Evolutionary conservation across 2,113 vertebrate species (phyloP).

Genomic region (Sylvia atricapilla): DNA sequence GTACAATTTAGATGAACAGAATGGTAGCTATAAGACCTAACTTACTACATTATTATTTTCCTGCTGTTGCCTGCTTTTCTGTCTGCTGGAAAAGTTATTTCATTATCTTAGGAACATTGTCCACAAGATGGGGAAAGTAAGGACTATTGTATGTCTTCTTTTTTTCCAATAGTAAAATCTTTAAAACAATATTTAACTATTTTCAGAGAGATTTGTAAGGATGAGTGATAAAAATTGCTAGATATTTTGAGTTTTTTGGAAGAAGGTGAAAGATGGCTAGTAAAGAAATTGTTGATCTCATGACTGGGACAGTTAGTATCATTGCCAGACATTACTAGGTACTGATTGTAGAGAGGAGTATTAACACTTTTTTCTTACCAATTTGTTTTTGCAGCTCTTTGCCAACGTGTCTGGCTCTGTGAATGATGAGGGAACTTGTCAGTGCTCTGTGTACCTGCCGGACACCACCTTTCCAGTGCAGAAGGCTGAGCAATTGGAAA

Average conservation of each 20-base stretch:
- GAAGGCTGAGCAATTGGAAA: constrained; percentile 70
- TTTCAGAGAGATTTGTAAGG: neutral
- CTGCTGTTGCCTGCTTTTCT: neutral
- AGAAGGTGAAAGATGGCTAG: neutral
- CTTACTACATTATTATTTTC: neutral
- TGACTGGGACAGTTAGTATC: neutral
- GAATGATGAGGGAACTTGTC: constrained; percentile 61
- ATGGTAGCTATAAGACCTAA: neutral
- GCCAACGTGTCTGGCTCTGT: constrained; percentile 60
- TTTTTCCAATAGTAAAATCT: neutral
- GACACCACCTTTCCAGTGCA: constrained; percentile 72
- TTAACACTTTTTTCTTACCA: neutral
- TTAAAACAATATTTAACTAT: neutral
- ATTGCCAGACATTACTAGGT: neutral
- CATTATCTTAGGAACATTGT: neutral
- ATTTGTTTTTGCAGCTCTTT: constrained; percentile 60
- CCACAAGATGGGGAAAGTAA: neutral
- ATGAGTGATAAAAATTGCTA: neutral
- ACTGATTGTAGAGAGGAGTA: neutral
- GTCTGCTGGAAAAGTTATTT: neutral
- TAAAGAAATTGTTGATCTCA: neutral
- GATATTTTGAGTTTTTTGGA: neutral
- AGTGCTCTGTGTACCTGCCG: constrained; percentile 68
- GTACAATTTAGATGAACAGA: neutral
- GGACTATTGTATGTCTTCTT: neutral